A percentile compares a stretch with the other conserved stretches of the same genome.
Conservation (phyloP, 2,888 invertebrate genomes). For the Tanaodytes sp. region DNA sequence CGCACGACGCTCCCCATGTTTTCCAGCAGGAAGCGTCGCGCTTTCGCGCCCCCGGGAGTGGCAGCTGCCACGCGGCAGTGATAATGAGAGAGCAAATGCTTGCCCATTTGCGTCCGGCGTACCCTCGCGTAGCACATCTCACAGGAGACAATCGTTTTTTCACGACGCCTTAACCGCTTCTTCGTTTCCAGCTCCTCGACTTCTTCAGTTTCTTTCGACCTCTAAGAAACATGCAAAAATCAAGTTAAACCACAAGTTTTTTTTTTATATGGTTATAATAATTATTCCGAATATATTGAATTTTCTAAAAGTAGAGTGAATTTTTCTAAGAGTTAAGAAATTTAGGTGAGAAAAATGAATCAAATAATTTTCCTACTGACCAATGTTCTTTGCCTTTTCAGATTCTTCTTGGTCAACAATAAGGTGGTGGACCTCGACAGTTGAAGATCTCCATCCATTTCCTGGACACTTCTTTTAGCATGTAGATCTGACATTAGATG, state of each 20-base stretch:
- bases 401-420: constrained; percentile 42
- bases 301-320: too few species aligned
- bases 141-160: constrained; percentile 78
- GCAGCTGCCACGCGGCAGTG: constrained; percentile 82
- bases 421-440: constrained; percentile 44
- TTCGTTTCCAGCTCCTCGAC: constrained; percentile 44
- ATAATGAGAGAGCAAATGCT: constrained; percentile 89
- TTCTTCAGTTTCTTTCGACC: constrained; percentile 39
- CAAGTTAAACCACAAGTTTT: too few species aligned
- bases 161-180: constrained; percentile 75
- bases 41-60: constrained; percentile 76
- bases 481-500: constrained; percentile 85
- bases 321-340: too few species aligned
- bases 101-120: constrained; percentile 81
- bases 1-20: constrained; percentile 85
- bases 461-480: constrained; percentile 72
- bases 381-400: constrained; percentile 29
- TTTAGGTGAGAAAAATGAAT: too few species aligned
- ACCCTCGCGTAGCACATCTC: constrained; percentile 83
- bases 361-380: too few species aligned
- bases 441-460: constrained; percentile 75
- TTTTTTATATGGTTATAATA: too few species aligned
- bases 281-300: too few species aligned
- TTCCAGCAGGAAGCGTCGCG: constrained; percentile 80
- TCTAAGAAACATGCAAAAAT: too few species aligned